phyloP scores from a whole-genome alignment of 30 jellyfish, hydroid and myxozoan genomes.

The Aurelia coerulea region DNA sequence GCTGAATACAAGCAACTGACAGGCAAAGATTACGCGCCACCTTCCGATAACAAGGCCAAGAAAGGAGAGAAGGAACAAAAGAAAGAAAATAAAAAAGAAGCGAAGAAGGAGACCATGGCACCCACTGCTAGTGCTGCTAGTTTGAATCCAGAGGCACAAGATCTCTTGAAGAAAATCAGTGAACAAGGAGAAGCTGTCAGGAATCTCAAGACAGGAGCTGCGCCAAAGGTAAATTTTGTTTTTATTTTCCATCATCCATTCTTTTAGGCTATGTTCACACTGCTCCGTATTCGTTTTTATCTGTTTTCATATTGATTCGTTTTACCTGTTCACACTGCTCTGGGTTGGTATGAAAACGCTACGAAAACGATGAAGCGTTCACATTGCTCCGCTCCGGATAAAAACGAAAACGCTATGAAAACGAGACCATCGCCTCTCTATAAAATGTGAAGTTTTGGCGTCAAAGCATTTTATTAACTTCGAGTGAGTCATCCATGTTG shows the following conservation, averaged over 20 bases:
- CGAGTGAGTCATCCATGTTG: no score
- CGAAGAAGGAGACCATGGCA: conserved; percentile 56
- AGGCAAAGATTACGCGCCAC: conserved; percentile 74
- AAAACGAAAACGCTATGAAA: no score
- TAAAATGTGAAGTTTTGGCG: no score
- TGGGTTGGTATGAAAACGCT: no score
- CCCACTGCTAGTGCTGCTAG: conserved; percentile 51
- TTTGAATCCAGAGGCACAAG: conserved; percentile 50
- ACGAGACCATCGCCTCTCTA: no score
- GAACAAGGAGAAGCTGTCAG: conserved; percentile 93
- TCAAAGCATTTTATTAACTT: no score
- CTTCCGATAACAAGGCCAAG: conserved; percentile 51
- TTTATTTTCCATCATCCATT: neutral
- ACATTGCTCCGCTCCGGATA: no score
- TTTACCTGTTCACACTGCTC: no score
- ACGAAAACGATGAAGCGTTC: no score
- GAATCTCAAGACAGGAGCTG: conserved; percentile 64
- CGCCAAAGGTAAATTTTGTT: conserved; percentile 67
- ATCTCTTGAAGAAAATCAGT: conserved; percentile 50
- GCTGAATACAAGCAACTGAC: conserved; percentile 78
- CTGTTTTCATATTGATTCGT: no score
- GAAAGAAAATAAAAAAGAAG: conserved; percentile 20
- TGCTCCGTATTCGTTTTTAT: no score
- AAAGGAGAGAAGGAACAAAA: conserved; percentile 38
- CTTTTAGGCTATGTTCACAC: neutral